These are phyloP conservation scores for Melipona bicolor DNA, from an alignment of 2,888 invertebrate species.

Conservation along the genomic window DNA sequence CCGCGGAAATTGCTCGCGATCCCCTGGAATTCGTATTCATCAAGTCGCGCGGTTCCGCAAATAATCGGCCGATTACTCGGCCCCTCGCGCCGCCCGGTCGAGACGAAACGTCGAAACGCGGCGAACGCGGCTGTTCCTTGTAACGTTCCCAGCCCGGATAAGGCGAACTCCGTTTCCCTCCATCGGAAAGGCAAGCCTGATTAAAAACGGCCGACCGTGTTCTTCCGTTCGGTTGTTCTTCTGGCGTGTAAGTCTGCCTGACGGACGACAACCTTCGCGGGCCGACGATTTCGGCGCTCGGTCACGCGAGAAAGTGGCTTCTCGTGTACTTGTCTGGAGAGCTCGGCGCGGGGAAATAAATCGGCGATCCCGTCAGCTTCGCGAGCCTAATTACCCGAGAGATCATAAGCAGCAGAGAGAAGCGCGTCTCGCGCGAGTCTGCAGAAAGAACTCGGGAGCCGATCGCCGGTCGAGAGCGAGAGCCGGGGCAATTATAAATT, in stretches of 20 bases:
- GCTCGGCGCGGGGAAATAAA: background rate
- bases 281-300: background rate
- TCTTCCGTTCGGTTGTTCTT: conserved; percentile 2
- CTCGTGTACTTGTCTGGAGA: background rate
- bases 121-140: background rate
- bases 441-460: background rate
- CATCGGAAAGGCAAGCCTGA: background rate
- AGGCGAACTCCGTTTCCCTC: background rate
- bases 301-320: background rate
- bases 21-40: conserved; percentile 67
- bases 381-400: background rate
- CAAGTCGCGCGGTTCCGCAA: conserved; percentile 57
- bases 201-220: conserved; percentile 17
- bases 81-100: background rate
- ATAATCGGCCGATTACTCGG: conserved; percentile 38
- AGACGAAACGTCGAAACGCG: conserved; percentile 42
- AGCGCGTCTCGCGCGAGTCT: background rate
- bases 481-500: conserved; percentile 10
- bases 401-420: background rate
- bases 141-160: background rate
- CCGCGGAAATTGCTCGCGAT: conserved; percentile 66
- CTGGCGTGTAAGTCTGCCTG: background rate
- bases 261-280: background rate
- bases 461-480: background rate
- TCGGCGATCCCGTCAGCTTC: background rate